Conservation (phyloP, 2,888 invertebrate species). For the Fissipunctia ypsillon region DNA sequence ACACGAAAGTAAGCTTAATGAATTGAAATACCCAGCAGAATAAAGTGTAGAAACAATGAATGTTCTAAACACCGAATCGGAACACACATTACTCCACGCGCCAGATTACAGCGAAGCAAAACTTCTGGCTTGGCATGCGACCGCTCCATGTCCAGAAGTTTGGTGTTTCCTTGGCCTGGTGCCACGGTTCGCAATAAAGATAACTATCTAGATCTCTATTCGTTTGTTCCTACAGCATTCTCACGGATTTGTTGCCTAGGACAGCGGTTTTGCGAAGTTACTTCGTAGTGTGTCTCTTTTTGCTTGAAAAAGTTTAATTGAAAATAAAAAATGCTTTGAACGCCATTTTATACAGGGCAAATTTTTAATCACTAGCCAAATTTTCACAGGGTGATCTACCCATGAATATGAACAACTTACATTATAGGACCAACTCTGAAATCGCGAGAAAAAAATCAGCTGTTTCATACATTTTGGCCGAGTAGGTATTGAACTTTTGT, state of each 20-base stretch:
- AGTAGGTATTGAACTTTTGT: too few relatives aligned
- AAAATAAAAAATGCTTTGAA: not conserved
- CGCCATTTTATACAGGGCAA: too few relatives aligned
- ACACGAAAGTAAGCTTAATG: not conserved
- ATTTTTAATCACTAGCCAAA: too few relatives aligned
- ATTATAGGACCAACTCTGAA: too few relatives aligned
- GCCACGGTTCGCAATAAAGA: constrained; percentile 73
- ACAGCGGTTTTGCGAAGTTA: constrained; percentile 39
- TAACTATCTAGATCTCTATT: constrained; percentile 73
- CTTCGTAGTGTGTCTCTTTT: not conserved
- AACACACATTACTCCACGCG: constrained; percentile 26
- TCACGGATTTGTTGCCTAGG: constrained; percentile 62
- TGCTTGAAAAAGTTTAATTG: not conserved
- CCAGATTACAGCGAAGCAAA: constrained; percentile 38
- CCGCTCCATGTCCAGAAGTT: constrained; percentile 55
- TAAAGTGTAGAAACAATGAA: constrained; percentile 39
- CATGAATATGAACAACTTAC: too few relatives aligned
- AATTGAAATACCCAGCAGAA: constrained; percentile 17
- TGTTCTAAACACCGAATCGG: constrained; percentile 39
- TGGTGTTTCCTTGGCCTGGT: constrained; percentile 70
- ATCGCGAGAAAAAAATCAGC: too few relatives aligned
- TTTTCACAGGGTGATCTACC: too few relatives aligned
- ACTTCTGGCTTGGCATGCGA: constrained; percentile 57
- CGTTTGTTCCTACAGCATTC: constrained; percentile 65
- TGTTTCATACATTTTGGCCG: too few relatives aligned